Evolutionary conservation across 2,888 invertebrate species (phyloP).

Genomic region (Xestia c-nigrum): DNA sequence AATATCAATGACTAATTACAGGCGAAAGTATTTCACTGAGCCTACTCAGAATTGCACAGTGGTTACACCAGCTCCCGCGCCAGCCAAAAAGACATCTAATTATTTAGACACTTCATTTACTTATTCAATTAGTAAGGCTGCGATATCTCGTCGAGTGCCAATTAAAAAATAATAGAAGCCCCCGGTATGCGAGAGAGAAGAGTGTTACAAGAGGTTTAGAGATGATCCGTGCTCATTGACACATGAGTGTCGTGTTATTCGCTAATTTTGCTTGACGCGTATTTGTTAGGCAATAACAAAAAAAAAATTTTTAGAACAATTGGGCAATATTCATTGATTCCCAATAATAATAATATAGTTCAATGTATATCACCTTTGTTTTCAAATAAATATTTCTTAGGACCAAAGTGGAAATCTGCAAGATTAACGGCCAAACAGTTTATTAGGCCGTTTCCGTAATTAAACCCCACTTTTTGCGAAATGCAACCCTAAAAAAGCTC

Average conservation of each 20-base stretch:
- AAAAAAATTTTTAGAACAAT: not conserved
- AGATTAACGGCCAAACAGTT: not conserved
- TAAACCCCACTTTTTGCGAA: constrained; percentile 49
- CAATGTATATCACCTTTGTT: not conserved
- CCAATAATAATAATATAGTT: too few relatives aligned
- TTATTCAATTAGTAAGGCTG: constrained; percentile 88
- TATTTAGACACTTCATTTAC: constrained; percentile 89
- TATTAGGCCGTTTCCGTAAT: constrained; percentile 29
- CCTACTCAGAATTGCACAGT: constrained; percentile 65
- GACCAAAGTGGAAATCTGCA: not conserved
- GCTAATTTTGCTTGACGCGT: constrained; percentile 45
- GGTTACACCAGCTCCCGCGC: constrained; percentile 70
- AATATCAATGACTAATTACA: constrained; percentile 55
- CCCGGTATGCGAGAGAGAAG: constrained; percentile 81
- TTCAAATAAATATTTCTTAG: not conserved
- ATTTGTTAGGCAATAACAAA: not conserved
- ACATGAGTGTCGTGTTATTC: constrained; percentile 60
- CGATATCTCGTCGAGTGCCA: constrained; percentile 86
- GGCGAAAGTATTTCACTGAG: constrained; percentile 46
- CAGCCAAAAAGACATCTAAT: constrained; percentile 86
- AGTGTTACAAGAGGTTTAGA: constrained; percentile 80
- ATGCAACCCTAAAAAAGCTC: constrained; percentile 66
- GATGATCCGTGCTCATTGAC: constrained; percentile 74
- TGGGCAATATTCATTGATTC: not conserved
- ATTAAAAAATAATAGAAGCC: constrained; percentile 89